Evolutionary conservation across 35 echinoderm and acorn worm species (phyloP).

Genomic region (Ophiothrix spiculata): DNA sequence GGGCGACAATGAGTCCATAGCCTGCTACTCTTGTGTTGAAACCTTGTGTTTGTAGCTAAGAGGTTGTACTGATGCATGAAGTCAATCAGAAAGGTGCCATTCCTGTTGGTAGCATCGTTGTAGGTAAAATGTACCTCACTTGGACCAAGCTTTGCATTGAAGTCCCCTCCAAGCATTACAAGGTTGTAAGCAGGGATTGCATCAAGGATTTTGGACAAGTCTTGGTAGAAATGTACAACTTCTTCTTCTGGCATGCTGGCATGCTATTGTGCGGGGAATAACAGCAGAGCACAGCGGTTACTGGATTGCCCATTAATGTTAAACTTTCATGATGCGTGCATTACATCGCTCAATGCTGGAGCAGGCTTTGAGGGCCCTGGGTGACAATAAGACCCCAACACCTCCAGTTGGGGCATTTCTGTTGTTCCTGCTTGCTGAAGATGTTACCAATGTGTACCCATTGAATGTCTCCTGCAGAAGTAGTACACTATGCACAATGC

Average conservation of each 20-base stretch:
- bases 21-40: too few relatives aligned
- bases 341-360: neutral
- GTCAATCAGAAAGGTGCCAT: too few relatives aligned
- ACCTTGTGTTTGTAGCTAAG: too few relatives aligned
- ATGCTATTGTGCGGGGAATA: neutral
- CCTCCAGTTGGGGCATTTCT: neutral
- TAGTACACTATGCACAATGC: neutral
- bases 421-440: neutral
- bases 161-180: neutral
- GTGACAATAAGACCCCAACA: neutral
- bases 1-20: too few relatives aligned
- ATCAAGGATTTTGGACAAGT: neutral
- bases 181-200: neutral
- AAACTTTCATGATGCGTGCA: neutral
- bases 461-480: neutral
- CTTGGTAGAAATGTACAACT: neutral
- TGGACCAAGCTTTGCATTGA: neutral
- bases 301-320: neutral
- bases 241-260: neutral
- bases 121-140: too few relatives aligned
- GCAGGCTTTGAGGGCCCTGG: neutral
- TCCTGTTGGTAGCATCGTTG: too few relatives aligned
- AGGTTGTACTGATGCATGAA: too few relatives aligned
- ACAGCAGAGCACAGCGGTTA: neutral
- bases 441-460: neutral